Percentiles rank a stretch among this genome's conserved stretches.
Evolutionary conservation across 2,113 vertebrate species (phyloP).

Genomic region (Corythoichthys intestinalis): DNA sequence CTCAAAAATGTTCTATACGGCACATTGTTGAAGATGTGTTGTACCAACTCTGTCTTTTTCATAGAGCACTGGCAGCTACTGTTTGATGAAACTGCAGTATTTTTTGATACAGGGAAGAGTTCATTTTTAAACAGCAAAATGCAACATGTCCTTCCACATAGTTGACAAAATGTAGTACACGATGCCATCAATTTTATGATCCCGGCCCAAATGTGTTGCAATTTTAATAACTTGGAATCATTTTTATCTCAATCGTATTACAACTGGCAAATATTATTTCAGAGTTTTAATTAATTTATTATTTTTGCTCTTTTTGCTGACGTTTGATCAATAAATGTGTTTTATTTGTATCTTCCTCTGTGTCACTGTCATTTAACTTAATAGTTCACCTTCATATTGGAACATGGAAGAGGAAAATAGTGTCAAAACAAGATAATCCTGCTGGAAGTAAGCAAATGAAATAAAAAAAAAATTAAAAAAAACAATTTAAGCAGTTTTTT

Average conservation of each 20-base stretch:
- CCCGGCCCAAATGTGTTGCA: neutral
- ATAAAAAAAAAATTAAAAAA: no score
- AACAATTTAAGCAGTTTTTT: no score
- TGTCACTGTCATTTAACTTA: neutral
- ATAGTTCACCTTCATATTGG: no score
- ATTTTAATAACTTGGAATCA: conserved; percentile 14
- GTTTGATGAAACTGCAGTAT: conserved; percentile 11
- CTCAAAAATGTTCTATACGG: neutral
- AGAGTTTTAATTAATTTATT: conserved; percentile 30
- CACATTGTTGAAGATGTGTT: neutral
- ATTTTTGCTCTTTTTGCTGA: conserved; percentile 29
- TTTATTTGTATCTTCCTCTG: conserved; percentile 1
- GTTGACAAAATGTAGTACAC: conserved; percentile 30
- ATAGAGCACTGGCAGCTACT: neutral
- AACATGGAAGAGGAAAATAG: no score
- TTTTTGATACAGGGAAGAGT: conserved; percentile 29
- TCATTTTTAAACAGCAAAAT: conserved; percentile 9
- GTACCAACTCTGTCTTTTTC: neutral
- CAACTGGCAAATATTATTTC: conserved; percentile 38
- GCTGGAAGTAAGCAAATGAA: no score
- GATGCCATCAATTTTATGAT: conserved; percentile 6
- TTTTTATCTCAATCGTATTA: conserved; percentile 13
- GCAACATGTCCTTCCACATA: conserved; percentile 1
- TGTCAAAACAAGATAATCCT: no score
- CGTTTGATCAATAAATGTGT: conserved; percentile 55